Evolutionary conservation across 2,888 invertebrate species (phyloP).

Genomic region (Chironomus tentans): DNA sequence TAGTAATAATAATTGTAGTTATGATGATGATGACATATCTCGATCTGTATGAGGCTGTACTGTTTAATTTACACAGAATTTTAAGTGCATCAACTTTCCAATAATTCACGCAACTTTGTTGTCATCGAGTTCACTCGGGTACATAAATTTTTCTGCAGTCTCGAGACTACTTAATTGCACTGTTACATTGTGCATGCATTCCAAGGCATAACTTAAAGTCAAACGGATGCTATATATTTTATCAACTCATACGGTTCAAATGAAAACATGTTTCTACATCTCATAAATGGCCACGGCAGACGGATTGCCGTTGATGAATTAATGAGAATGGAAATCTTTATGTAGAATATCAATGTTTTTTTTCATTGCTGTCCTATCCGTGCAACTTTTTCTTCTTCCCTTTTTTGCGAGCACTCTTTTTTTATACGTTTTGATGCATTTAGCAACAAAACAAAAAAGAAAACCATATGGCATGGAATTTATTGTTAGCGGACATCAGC

Average conservation of each 20-base stretch:
- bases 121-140: not conserved
- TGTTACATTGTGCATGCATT: not conserved
- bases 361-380: not conserved
- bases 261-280: not conserved
- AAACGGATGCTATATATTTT: not conserved
- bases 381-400: not conserved
- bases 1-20: too few relatives aligned
- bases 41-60: not conserved
- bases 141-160: too few relatives aligned
- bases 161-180: not conserved
- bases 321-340: not conserved
- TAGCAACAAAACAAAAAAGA: too few relatives aligned
- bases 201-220: conserved; percentile 11
- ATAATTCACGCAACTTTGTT: not conserved
- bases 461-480: too few relatives aligned
- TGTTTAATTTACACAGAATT: not conserved
- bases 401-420: not conserved
- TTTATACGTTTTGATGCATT: too few relatives aligned
- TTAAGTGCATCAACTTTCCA: not conserved
- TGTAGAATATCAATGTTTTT: not conserved
- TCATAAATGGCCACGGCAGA: not conserved
- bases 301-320: not conserved
- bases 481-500: too few relatives aligned
- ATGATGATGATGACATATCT: not conserved
- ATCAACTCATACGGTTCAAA: too few relatives aligned